Base-by-base conservation (phyloP, 1,140 invertebrate species). In the Temnothorax curvispinosus region DNA sequence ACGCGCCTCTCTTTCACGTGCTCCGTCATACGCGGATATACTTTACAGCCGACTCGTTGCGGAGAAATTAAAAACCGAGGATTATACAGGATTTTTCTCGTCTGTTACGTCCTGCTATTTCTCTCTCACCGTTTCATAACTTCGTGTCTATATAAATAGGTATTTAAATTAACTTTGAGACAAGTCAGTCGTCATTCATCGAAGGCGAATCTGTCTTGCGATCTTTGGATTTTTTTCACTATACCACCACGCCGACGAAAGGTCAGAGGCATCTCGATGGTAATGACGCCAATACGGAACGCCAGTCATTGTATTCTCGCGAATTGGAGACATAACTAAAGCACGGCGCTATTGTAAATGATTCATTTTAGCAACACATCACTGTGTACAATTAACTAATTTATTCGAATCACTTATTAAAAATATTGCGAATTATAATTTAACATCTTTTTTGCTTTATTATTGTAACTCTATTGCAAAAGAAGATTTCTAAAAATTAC, bases 161-260 rank as follows among this genome's bases (percentile, higher is more conserved):
- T 56, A 85, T 85, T 85, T 58, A 85, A 85, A 85, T 85, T 78
- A 78, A 67, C 71, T 85, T 85, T 85, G 38, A 54, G 62, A 65
- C 50, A 65, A 85, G 58, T 56, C 58, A 44, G 82, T 77, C 47
- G 60, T 47, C 74, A 65, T 76, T 77, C 62, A 78, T 81, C 32
- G 85, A 82, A 69, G 60, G 76, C 76, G 76, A 86, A 86, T 86
- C 76, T 86, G 75, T 69, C 62, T 86, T 69, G 76, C 76, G 76
- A 86, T 76, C 85, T 86, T 86, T 86, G 32, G 32, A 86, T 86
- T 81, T 81, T 71, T 77, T 27, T 44, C 38, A 6, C 38, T 6
- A 41, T 41, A 6, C 13, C 38, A n/a, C 8, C 18, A 52, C 47
- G 27, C n/a, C 13, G 3, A 7, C 35, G 35, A 85, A 85, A 85